Conservation (phyloP, 2,113 vertebrate genomes). For the Hippocampus abdominalis region DNA sequence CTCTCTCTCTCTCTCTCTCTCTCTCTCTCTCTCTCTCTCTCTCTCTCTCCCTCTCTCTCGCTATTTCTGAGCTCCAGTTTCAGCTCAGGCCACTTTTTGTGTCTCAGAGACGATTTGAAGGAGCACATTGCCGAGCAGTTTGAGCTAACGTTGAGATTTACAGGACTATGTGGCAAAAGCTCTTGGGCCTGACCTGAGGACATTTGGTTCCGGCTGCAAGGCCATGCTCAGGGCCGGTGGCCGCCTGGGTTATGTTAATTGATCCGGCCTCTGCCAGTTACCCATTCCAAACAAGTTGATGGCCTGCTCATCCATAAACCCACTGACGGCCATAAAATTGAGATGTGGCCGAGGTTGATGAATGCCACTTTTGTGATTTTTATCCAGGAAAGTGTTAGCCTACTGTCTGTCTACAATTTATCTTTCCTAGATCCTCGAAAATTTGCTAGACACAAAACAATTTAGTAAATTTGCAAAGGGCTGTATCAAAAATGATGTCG, state of each 20-base stretch:
- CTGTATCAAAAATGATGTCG: too few relatives aligned
- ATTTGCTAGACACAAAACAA: too few relatives aligned
- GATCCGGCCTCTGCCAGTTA: slow-evolving; percentile 57
- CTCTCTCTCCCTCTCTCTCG: slow-evolving; percentile 8
- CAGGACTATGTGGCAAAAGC: slow-evolving; percentile 35
- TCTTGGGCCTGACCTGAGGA: slow-evolving; percentile 37
- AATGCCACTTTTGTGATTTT: slow-evolving; percentile 21
- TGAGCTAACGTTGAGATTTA: slow-evolving; percentile 37
- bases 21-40: slow-evolving; percentile 1
- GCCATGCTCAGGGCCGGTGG: slow-evolving; percentile 38
- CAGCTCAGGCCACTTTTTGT: slow-evolving; percentile 27
- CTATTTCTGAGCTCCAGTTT: slow-evolving; percentile 36
- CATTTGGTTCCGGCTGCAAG: slow-evolving; percentile 26
- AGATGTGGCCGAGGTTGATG: slow-evolving; percentile 47
- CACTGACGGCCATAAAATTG: slow-evolving; percentile 54
- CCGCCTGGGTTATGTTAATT: slow-evolving; percentile 43
- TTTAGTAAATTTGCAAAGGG: too few relatives aligned
- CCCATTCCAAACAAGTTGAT: slow-evolving; percentile 63
- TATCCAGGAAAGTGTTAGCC: background rate
- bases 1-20: slow-evolving; percentile 8
- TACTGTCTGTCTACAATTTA: too few relatives aligned
- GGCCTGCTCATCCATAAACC: slow-evolving; percentile 70
- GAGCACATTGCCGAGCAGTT: slow-evolving; percentile 35
- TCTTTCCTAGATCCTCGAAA: too few relatives aligned
- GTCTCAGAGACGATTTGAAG: slow-evolving; percentile 31